A percentile compares a stretch with the other conserved stretches of the same genome.
These are phyloP conservation scores for Drosophila setosimentum DNA, from an alignment of 2,888 invertebrate species.

Conservation along the genomic window DNA sequence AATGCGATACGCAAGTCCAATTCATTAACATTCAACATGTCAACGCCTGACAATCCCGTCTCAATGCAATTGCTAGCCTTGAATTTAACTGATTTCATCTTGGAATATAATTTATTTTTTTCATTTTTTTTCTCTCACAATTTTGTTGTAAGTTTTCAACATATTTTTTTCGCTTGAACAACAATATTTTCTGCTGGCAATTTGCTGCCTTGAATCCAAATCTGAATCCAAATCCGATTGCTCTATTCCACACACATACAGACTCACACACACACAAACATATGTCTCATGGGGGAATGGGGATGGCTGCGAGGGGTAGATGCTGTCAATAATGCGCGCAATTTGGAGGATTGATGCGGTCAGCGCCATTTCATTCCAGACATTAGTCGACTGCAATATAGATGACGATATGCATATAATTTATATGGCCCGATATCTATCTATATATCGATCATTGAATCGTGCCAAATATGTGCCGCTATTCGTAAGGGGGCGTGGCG, in stretches of 20 bases:
- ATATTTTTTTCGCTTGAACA: slow-evolving; percentile 52
- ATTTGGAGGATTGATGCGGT: slow-evolving; percentile 65
- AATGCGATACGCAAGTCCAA: slow-evolving; percentile 38
- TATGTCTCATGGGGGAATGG: slow-evolving; percentile 34
- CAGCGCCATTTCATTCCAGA: slow-evolving; percentile 54
- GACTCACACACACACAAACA: background rate
- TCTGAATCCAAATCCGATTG: slow-evolving; percentile 26
- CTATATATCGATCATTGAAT: slow-evolving; percentile 53
- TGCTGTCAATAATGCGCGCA: slow-evolving; percentile 43
- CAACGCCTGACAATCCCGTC: slow-evolving; percentile 63
- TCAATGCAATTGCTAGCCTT: slow-evolving; percentile 67
- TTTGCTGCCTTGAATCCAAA: slow-evolving; percentile 57
- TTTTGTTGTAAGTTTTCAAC: slow-evolving; percentile 11
- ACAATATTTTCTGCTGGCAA: slow-evolving; percentile 44
- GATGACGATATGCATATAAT: slow-evolving; percentile 63
- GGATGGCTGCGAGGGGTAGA: background rate
- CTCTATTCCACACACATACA: slow-evolving; percentile 1
- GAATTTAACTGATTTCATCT: slow-evolving; percentile 70
- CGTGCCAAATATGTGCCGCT: slow-evolving; percentile 74
- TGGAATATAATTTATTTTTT: slow-evolving; percentile 48
- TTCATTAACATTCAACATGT: slow-evolving; percentile 73
- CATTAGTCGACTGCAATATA: slow-evolving; percentile 30
- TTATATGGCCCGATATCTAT: slow-evolving; percentile 48
- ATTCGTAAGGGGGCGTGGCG: slow-evolving; percentile 31
- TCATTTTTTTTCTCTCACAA: slow-evolving; percentile 15